Percentiles rank a stretch among this genome's conserved stretches.
Conservation (phyloP, 2,113 vertebrate species). For the Elgaria multicarinata region DNA sequence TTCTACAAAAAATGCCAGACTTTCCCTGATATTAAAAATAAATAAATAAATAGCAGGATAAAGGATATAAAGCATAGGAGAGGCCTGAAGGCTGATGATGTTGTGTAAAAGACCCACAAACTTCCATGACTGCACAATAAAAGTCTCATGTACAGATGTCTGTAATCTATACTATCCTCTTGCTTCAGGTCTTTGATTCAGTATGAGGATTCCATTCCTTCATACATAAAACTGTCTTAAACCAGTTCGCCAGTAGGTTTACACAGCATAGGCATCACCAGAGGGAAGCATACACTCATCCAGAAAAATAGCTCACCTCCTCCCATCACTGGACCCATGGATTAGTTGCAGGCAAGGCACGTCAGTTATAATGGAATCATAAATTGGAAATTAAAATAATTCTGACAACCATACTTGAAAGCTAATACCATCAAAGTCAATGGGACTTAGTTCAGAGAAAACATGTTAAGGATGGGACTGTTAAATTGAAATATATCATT, state of each 20-base stretch:
- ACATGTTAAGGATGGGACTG: background rate
- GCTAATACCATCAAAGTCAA: background rate
- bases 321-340: background rate
- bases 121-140: too few species aligned
- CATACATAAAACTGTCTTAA: background rate
- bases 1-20: too few species aligned
- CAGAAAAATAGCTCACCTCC: background rate
- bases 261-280: background rate
- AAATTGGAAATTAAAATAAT: background rate
- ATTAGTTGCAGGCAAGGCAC: background rate
- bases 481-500: background rate
- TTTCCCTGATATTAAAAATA: too few species aligned
- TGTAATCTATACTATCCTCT: background rate
- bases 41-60: too few species aligned
- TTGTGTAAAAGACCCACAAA: too few species aligned
- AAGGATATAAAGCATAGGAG: too few species aligned
- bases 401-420: background rate
- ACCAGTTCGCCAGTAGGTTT: background rate
- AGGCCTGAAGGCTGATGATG: too few species aligned
- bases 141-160: too few species aligned
- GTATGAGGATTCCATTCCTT: background rate
- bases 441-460: background rate
- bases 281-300: background rate
- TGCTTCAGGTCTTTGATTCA: background rate
- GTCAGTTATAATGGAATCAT: background rate